phyloP scores from a whole-genome alignment of 2,888 invertebrate species.

The Acrobasis suavella region DNA sequence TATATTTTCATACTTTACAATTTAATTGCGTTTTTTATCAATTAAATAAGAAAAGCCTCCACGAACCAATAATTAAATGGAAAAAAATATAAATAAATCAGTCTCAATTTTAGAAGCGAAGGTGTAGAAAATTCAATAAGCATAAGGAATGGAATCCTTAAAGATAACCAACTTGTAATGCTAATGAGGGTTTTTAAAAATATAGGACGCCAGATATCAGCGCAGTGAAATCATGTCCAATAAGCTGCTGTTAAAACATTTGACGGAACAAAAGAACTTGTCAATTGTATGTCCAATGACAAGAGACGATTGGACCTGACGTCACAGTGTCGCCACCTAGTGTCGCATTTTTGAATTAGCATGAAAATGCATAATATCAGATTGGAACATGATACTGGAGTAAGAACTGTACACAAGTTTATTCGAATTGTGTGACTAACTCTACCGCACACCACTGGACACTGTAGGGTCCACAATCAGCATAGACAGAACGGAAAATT shows the following conservation, averaged over 20 bases:
- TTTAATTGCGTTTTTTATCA: not conserved
- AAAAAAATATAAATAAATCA: not conserved
- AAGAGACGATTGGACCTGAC: too few relatives aligned
- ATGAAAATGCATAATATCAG: not conserved
- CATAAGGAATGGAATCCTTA: not conserved
- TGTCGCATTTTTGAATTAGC: not conserved
- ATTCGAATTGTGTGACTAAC: conserved; percentile 15
- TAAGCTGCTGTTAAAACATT: too few relatives aligned
- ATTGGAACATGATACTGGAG: conserved; percentile 12
- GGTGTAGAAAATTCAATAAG: not conserved
- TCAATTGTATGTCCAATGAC: too few relatives aligned
- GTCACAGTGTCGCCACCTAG: too few relatives aligned
- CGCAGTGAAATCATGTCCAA: not conserved
- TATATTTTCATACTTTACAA: not conserved
- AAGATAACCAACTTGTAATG: not conserved
- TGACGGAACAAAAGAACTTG: too few relatives aligned
- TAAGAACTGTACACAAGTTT: conserved; percentile 2
- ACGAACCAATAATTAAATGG: not conserved
- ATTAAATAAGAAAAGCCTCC: not conserved
- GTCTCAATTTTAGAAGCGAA: not conserved
- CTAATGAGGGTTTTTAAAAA: too few relatives aligned
- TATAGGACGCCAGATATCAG: too few relatives aligned
- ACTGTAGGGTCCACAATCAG: too few relatives aligned
- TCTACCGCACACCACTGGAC: not conserved
- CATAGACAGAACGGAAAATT: too few relatives aligned